Conservation (phyloP, 2,888 invertebrate species). For the Vesta saturnalis region DNA sequence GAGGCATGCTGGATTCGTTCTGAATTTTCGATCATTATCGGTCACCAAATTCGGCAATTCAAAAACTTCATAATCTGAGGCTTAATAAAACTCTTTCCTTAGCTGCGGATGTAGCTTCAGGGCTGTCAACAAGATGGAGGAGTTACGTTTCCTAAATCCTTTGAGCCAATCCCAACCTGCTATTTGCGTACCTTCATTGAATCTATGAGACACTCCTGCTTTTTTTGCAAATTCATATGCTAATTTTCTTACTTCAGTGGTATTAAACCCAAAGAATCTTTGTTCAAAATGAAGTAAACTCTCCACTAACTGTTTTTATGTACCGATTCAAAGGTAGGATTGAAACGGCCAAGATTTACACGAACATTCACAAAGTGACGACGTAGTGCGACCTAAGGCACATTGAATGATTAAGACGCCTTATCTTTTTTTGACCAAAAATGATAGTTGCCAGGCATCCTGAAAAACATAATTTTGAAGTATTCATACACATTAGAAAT, state of each 20-base stretch:
- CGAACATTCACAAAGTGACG: neutral
- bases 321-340: neutral
- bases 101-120: slow-evolving; percentile 36
- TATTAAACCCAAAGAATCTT: too few relatives aligned
- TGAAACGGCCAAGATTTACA: neutral
- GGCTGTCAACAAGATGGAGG: slow-evolving; percentile 32
- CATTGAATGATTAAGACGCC: neutral
- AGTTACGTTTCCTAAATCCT: slow-evolving; percentile 24
- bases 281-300: too few relatives aligned
- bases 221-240: too few relatives aligned
- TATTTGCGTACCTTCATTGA: too few relatives aligned
- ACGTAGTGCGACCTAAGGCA: too few relatives aligned
- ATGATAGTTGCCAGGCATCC: neutral
- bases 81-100: slow-evolving; percentile 36
- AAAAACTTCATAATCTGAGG: slow-evolving; percentile 34
- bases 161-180: too few relatives aligned
- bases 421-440: neutral
- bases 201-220: too few relatives aligned
- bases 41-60: slow-evolving; percentile 16
- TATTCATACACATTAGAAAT: too few relatives aligned
- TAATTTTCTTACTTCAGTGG: too few relatives aligned
- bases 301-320: too few relatives aligned
- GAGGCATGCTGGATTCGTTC: slow-evolving; percentile 56
- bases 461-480: too few relatives aligned
- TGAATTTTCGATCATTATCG: slow-evolving; percentile 51